Evolutionary conservation across 1,140 invertebrate genomes (phyloP).

Genomic region (Laodelphax striatellus): DNA sequence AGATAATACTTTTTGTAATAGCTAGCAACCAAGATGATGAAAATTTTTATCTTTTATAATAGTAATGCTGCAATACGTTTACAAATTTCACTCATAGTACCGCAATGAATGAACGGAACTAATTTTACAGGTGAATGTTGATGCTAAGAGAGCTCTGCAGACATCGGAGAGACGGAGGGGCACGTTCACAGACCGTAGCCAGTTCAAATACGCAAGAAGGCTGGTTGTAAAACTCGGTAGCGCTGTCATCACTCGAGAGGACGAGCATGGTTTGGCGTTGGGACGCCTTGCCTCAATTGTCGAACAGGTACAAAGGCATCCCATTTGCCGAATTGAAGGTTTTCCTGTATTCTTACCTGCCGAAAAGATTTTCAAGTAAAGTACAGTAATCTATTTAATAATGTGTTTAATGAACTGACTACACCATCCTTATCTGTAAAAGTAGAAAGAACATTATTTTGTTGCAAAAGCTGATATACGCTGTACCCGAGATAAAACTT

Average conservation of each 20-base stretch:
- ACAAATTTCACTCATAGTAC: background rate
- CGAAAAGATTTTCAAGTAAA: too few relatives aligned
- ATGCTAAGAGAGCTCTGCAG: slow-evolving; percentile 31
- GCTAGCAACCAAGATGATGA: background rate
- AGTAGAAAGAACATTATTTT: too few relatives aligned
- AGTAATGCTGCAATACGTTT: background rate
- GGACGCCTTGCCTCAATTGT: slow-evolving; percentile 94
- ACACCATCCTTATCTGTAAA: too few relatives aligned
- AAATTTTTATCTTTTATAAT: background rate
- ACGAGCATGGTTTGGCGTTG: slow-evolving; percentile 78
- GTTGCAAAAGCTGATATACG: too few relatives aligned
- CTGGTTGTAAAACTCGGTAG: slow-evolving; percentile 93
- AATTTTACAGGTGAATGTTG: background rate
- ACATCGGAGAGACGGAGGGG: slow-evolving; percentile 45
- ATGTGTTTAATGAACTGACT: too few relatives aligned
- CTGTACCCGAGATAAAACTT: too few relatives aligned
- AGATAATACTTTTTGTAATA: background rate
- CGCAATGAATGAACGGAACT: background rate
- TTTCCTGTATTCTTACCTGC: too few relatives aligned
- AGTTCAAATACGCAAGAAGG: slow-evolving; percentile 79
- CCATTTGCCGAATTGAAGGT: too few relatives aligned
- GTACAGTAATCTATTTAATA: too few relatives aligned
- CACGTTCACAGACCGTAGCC: slow-evolving; percentile 69
- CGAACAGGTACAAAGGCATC: slow-evolving; percentile 58
- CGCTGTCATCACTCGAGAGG: slow-evolving; percentile 95